These are phyloP conservation scores for Ancistrus triradiatus DNA, from an alignment of 2,113 vertebrate species.

Conservation along the genomic window DNA sequence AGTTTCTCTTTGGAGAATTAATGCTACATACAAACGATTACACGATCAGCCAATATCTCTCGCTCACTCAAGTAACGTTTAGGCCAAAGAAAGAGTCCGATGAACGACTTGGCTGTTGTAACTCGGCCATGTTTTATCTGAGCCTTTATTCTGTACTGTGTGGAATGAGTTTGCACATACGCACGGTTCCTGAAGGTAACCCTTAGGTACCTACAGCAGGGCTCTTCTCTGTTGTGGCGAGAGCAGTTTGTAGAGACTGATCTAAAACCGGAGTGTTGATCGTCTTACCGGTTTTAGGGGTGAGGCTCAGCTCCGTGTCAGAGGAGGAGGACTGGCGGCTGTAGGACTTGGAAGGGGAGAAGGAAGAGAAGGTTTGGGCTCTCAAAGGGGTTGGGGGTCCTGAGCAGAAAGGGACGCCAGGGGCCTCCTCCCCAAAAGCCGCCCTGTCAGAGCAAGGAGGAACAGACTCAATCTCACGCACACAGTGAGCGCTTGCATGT, in stretches of 20 bases:
- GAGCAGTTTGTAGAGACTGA: background rate
- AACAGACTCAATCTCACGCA: conserved; percentile 77
- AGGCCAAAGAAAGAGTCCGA: too few relatives aligned
- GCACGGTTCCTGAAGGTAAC: too few relatives aligned
- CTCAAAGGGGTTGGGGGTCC: conserved; percentile 99
- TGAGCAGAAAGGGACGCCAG: conserved; percentile 87
- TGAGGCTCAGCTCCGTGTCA: conserved; percentile 99
- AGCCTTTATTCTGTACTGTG: too few relatives aligned
- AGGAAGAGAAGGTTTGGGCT: conserved; percentile 98
- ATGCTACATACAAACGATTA: too few relatives aligned
- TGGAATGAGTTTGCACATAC: too few relatives aligned
- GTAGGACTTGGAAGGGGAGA: conserved; percentile 99
- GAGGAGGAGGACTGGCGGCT: conserved; percentile 99
- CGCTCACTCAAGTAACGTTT: too few relatives aligned
- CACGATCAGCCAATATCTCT: too few relatives aligned
- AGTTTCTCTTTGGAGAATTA: too few relatives aligned
- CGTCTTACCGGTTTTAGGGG: conserved; percentile 99
- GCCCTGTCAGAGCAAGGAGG: conserved; percentile 97
- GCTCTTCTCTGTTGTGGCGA: background rate
- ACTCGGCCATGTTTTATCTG: too few relatives aligned
- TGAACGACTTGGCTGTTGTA: too few relatives aligned
- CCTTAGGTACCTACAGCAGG: too few relatives aligned
- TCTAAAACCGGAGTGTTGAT: conserved; percentile 24
- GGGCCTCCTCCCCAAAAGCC: conserved; percentile 97
- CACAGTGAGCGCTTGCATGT: conserved; percentile 43